phyloP scores from a whole-genome alignment of 2,797 vertebrate genomes.

The Sebastes vulpes region DNA sequence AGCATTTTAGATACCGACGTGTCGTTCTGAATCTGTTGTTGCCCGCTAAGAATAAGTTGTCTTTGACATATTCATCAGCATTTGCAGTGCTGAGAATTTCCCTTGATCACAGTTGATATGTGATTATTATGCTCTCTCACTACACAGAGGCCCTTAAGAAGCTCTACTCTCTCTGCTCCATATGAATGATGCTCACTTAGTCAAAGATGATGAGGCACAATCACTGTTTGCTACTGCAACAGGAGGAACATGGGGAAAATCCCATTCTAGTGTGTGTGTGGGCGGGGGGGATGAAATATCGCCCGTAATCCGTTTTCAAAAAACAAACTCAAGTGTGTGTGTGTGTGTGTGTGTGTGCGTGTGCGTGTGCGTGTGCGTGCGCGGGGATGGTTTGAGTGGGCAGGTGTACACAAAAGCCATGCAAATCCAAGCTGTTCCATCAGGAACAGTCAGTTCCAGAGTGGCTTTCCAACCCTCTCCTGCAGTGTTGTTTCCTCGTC shows the following conservation, averaged over 20 bases:
- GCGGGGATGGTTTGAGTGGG: background rate
- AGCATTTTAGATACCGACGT: background rate
- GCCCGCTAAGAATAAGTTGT: background rate
- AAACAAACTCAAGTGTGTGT: background rate
- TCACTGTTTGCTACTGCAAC: constrained; percentile 17
- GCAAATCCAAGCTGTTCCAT: constrained; percentile 38
- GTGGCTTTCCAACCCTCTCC: background rate
- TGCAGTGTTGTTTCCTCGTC: background rate
- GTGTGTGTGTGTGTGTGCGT: background rate
- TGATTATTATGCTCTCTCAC: constrained; percentile 28
- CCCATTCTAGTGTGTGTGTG: background rate
- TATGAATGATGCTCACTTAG: constrained; percentile 23
- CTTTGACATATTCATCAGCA: background rate
- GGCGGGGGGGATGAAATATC: background rate
- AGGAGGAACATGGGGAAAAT: constrained; percentile 1
- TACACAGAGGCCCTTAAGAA: constrained; percentile 19
- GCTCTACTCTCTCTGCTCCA: background rate
- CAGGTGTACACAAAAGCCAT: constrained; percentile 7
- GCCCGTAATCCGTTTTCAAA: constrained; percentile 20
- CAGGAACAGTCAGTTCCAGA: constrained; percentile 19
- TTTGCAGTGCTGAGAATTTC: background rate
- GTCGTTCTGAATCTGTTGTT: background rate
- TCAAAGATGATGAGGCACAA: constrained; percentile 37
- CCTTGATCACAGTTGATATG: constrained; percentile 9
- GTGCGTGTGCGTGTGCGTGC: background rate